A percentile compares a stretch with the other conserved stretches of the same genome.
Conservation (phyloP, 1,140 invertebrate species). For the Bombus soroeensis region DNA sequence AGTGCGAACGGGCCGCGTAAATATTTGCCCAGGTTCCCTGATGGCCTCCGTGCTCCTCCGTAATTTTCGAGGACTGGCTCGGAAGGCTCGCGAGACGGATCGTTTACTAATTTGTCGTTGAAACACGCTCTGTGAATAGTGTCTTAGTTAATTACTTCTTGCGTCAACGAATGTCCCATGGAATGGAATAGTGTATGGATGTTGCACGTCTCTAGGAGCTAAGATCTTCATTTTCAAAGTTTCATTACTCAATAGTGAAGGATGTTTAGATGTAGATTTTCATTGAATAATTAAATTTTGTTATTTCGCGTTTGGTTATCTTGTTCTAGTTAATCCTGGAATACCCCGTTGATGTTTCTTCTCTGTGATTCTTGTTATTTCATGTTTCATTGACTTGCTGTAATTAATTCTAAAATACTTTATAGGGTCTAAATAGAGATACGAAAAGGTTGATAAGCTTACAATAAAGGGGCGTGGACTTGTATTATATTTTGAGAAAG, state of each 20-base stretch:
- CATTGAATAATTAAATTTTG: background rate
- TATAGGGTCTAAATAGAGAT: no score
- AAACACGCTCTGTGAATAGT: background rate
- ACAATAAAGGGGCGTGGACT: no score
- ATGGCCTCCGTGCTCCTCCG: background rate
- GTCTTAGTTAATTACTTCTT: background rate
- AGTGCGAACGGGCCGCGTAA: constrained; percentile 7
- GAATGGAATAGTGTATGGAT: background rate
- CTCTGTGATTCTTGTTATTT: no score
- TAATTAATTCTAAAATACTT: no score
- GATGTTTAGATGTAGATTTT: background rate
- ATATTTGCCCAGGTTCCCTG: background rate
- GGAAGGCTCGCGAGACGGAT: background rate
- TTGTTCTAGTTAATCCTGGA: background rate
- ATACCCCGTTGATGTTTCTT: no score
- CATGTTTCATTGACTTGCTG: no score
- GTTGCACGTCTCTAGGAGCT: background rate
- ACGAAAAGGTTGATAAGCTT: no score
- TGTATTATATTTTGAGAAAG: no score
- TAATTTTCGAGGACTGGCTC: background rate
- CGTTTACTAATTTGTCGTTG: background rate
- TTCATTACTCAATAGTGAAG: background rate
- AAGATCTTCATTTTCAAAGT: background rate
- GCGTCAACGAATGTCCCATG: background rate
- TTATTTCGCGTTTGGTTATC: no score